Conservation (phyloP, 2,888 invertebrate genomes). For the Clusia tigrina region DNA sequence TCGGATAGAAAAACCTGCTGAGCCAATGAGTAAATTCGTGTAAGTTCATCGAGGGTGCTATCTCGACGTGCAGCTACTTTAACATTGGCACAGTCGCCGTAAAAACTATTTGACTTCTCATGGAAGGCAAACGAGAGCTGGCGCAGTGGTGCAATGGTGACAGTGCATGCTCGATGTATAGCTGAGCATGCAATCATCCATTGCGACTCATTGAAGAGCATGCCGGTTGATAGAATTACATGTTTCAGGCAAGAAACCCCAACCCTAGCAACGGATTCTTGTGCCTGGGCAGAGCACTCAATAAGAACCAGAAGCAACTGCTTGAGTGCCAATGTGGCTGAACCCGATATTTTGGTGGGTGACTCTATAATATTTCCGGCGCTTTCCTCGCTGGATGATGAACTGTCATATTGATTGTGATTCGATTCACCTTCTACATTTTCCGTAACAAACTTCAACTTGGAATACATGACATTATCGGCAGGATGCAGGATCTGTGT, state of each 20-base stretch:
- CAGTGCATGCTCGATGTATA: conserved; percentile 82
- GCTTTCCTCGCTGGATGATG: conserved; percentile 55
- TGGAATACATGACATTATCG: conserved; percentile 61
- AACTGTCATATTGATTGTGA: conserved; percentile 22
- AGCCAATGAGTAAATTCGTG: conserved; percentile 85
- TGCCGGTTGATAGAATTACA: conserved; percentile 83
- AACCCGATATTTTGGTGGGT: conserved; percentile 67
- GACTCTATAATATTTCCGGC: conserved; percentile 62
- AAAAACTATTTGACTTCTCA: conserved; percentile 91
- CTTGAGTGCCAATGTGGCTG: conserved; percentile 82
- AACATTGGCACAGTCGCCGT: conserved; percentile 90
- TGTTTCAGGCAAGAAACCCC: conserved; percentile 93
- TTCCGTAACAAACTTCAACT: conserved; percentile 61
- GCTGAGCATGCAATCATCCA: conserved; percentile 88
- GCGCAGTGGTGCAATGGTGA: conserved; percentile 86
- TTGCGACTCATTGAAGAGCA: conserved; percentile 80
- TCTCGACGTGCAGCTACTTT: conserved; percentile 93
- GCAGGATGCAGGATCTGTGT: conserved; percentile 61
- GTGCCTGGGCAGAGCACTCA: conserved; percentile 90
- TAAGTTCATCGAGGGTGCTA: conserved; percentile 83
- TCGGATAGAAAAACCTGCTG: conserved; percentile 85
- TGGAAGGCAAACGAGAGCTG: conserved; percentile 91
- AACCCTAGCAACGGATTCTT: conserved; percentile 87
- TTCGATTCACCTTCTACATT: conserved; percentile 40
- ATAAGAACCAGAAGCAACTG: conserved; percentile 85